Evolutionary conservation across 2,113 vertebrate species (phyloP), one percentile per base, ranked within the genome.

Genomic region (Etia nguti): DNA sequence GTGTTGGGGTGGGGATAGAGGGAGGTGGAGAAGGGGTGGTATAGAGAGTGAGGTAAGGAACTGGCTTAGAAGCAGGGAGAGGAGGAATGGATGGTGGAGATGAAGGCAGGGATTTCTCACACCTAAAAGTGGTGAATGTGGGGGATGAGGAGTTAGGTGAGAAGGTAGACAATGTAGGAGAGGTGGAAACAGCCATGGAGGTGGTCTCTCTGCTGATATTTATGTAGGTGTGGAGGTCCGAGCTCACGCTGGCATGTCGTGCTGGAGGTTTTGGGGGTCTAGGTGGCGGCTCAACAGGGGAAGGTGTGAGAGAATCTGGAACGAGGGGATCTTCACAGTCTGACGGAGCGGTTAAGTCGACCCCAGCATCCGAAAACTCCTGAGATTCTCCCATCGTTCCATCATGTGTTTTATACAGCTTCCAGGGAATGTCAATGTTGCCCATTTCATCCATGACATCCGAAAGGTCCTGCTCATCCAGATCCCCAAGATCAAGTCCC

Each of bases 331-430:
- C 96, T 16, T 97, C 96, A 9, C 94, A 89, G 79, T 97, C 96
- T 65, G 96, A 97, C 0, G 96, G 96, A 75, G 92, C 96, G 4
- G 94, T 96, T 59, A 97, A 93, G 87, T 97, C 96, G 2, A 97
- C 96, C 34, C 96, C 96, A 5, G 96, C 96, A n/a, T 97, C 96
- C 1, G 95, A 96, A 84, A 96, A 96, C 93, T 96, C 96, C 84
- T 96, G 96, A 57, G 96, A 97, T 11, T 95, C 96, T 81, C 90
- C 88, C 93, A 95, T 88, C 0, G 18, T 80, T 26, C 83, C 92
- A 6, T 79, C 59, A 0, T 73, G 81, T 48, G 87, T 88, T 92
- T 95, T 96, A 86, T 97, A 97, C 77, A 97, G 59, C 80, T 96
- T 97, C 95, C 94, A 96, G 10, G 94, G 83, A 86, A 96, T 91